phyloP scores from a whole-genome alignment of 2,113 vertebrate species.

The Paracanthobrama guichenoti region DNA sequence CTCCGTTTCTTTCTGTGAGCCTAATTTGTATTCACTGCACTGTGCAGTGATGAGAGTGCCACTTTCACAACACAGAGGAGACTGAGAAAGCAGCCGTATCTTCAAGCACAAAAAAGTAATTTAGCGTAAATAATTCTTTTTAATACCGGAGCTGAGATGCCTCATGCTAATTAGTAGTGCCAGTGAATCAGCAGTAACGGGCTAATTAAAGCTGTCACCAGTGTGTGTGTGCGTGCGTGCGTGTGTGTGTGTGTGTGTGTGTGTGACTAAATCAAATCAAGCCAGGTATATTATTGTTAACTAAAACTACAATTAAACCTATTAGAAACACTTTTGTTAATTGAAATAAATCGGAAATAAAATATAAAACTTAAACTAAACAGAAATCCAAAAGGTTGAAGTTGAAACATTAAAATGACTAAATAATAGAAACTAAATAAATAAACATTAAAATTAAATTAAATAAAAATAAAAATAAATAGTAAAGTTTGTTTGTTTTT shows the following conservation, averaged over 20 bases:
- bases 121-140: slow-evolving; percentile 65
- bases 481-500: no score
- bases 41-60: background rate
- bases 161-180: slow-evolving; percentile 72
- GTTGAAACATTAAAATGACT: background rate
- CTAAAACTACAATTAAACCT: background rate
- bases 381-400: no score
- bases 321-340: background rate
- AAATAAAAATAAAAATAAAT: background rate
- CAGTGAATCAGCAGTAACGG: slow-evolving; percentile 69
- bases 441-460: background rate
- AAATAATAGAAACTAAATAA: background rate
- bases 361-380: background rate
- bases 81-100: slow-evolving; percentile 2
- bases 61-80: slow-evolving; percentile 23
- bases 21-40: slow-evolving; percentile 48
- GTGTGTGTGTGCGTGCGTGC: slow-evolving; percentile 6
- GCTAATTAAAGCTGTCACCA: slow-evolving; percentile 68
- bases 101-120: slow-evolving; percentile 62
- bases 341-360: background rate
- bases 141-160: slow-evolving; percentile 59
- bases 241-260: slow-evolving; percentile 18
- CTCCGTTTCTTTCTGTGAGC: background rate
- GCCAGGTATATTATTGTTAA: background rate
- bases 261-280: background rate